phyloP scores from a whole-genome alignment of 2,888 invertebrate genomes.

The Craniophora ligustri region DNA sequence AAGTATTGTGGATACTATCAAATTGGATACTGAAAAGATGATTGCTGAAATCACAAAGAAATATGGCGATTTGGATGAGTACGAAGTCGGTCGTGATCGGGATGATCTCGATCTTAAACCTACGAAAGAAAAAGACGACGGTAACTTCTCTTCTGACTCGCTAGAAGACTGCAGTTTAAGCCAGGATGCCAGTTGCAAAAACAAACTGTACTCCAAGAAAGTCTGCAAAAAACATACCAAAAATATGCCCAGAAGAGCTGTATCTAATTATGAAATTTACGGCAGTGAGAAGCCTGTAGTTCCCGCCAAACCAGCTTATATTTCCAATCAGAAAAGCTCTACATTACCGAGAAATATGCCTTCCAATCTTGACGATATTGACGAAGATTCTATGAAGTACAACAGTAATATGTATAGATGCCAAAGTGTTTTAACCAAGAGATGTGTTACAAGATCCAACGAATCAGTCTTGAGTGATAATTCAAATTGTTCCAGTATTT shows the following conservation, averaged over 20 bases:
- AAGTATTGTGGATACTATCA: conserved; percentile 89
- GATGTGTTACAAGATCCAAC: conserved; percentile 89
- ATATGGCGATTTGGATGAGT: conserved; percentile 89
- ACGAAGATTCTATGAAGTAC: conserved; percentile 83
- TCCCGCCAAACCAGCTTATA: conserved; percentile 76
- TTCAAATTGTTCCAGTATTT: conserved; percentile 85
- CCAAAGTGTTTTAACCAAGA: conserved; percentile 84
- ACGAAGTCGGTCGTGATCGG: conserved; percentile 61
- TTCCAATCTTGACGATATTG: conserved; percentile 86
- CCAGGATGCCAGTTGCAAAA: conserved; percentile 85
- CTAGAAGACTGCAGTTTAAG: conserved; percentile 91
- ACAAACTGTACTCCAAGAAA: conserved; percentile 85
- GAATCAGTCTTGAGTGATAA: conserved; percentile 86
- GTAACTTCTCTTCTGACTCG: conserved; percentile 94
- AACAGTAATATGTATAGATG: conserved; percentile 80
- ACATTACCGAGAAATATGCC: conserved; percentile 87
- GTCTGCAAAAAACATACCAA: conserved; percentile 87
- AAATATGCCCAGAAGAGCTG: conserved; percentile 89
- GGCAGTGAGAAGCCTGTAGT: conserved; percentile 79
- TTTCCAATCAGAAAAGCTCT: conserved; percentile 80
- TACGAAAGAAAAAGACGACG: conserved; percentile 88
- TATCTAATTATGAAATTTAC: conserved; percentile 94
- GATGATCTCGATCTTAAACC: conserved; percentile 79
- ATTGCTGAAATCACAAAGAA: conserved; percentile 90
- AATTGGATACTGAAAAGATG: conserved; percentile 90